These are phyloP conservation scores for Ips nitidus DNA, from an alignment of 1,140 invertebrate genomes.

Conservation along the genomic window DNA sequence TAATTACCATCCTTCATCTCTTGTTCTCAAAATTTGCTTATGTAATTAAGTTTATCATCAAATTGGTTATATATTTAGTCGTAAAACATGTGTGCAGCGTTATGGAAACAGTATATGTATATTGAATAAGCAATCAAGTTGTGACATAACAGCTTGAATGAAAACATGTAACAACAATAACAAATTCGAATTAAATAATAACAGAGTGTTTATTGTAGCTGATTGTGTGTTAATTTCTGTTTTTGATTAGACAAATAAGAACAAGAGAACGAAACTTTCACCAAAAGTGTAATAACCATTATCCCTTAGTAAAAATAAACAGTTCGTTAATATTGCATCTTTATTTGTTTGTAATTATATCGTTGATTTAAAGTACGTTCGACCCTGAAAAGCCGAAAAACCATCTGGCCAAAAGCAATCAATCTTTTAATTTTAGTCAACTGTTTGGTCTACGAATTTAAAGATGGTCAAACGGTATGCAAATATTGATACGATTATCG, in stretches of 20 bases:
- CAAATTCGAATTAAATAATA: no score
- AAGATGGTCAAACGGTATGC: not conserved
- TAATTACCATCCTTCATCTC: not conserved
- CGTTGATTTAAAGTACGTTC: slow-evolving; percentile 2
- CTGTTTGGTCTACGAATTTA: slow-evolving; percentile 9
- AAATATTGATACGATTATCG: not conserved
- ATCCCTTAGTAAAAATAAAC: not conserved
- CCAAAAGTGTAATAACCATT: not conserved
- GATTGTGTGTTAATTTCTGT: not conserved
- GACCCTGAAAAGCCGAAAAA: slow-evolving; percentile 4
- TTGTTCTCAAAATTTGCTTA: no score
- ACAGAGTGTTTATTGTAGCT: not conserved
- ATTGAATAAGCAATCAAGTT: not conserved
- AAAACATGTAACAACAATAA: no score
- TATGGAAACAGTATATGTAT: not conserved
- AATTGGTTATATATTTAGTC: no score
- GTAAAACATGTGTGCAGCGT: not conserved
- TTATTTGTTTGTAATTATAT: not conserved
- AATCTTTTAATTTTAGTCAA: not conserved
- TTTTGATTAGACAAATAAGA: not conserved
- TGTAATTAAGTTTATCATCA: no score
- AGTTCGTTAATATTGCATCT: not conserved
- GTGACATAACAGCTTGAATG: no score
- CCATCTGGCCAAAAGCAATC: not conserved
- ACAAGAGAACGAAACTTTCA: not conserved